Evolutionary conservation across 92 coral and sea anemone species (phyloP).

Genomic region (Heteractis magnifica): DNA sequence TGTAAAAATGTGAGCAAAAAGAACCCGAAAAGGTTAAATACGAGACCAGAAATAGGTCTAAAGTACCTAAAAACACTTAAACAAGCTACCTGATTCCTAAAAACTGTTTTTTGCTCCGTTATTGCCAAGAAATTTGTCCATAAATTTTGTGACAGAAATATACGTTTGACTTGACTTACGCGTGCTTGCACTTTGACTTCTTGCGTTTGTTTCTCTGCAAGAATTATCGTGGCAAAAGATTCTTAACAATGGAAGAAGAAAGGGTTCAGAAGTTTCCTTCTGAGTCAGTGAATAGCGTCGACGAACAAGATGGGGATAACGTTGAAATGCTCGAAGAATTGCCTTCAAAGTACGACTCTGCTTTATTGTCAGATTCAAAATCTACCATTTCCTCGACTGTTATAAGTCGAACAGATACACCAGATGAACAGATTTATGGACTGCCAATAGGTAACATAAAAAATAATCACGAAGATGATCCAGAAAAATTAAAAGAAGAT

Average conservation of each 20-base stretch:
- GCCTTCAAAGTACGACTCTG: not conserved
- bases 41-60: not conserved
- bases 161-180: not conserved
- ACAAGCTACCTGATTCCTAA: not conserved
- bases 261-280: not conserved
- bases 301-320: not conserved
- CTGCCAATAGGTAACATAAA: conserved; percentile 2
- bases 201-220: not conserved
- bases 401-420: conserved; percentile 45
- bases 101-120: not conserved
- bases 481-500: conserved; percentile 47
- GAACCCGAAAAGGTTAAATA: not conserved
- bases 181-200: not conserved
- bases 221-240: not conserved
- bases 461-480: conserved; percentile 12
- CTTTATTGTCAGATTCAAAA: conserved; percentile 43
- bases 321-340: not conserved
- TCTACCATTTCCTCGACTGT: conserved; percentile 42
- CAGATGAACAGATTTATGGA: conserved; percentile 21
- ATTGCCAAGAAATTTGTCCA: not conserved
- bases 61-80: not conserved
- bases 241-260: conserved; percentile 21
- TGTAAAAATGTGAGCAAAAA: conserved; percentile 22
- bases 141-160: not conserved
- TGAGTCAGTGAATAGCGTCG: conserved; percentile 8